Evolutionary conservation across 2,113 vertebrate genomes (phyloP), one percentile per base, ranked within the genome.

Genomic region (Pedionomus torquatus): DNA sequence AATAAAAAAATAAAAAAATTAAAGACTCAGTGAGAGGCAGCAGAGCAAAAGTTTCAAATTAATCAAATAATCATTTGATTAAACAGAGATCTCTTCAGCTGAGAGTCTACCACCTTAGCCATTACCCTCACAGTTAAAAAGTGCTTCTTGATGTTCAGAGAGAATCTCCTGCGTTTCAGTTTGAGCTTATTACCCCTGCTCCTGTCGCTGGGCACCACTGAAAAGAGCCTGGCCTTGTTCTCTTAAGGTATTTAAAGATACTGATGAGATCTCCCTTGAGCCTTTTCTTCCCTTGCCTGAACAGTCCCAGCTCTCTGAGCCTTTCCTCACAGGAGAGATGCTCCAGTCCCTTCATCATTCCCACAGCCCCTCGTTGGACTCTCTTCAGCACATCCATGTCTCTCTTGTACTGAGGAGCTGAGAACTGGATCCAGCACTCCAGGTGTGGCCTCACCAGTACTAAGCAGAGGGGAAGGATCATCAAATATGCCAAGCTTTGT

Each of bases 401-500:
- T 48, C 7, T 55, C 43, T 74, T 4, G 0, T 33, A 54, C 9
- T 17, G 11, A 43, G 39, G 21, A 78, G 33, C 61, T 48, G 24
- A 52, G 24, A 89, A 66, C 17, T 7, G 17, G 46, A 72, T 16
- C 2, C 23, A 49, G 5, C 10, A 17, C 24, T 78, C 54, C 48
- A 35, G 44, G 24, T 6, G 19, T 26, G 33, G 58, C 28, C 33
- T 68, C 84, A 52, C 21, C 60, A 52, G 49, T 35, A 16, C 68
- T 41, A 9, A 88, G 37, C 30, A 48, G 49, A 88, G 9, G 13
- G n/a, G 17, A 70, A 64, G 37, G 23, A 65, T n/a, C 44, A 48
- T 19, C 1, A 2, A 58, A 15, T 48, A 68, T 10, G 14, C 23
- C 0, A 1, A 72, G 23, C 0, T 0, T 23, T 41, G 43, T 43